Percentiles rank a stretch among this genome's conserved stretches.
phyloP scores from a whole-genome alignment of 2,113 vertebrate species.

The Thinocorus orbignyianus region DNA sequence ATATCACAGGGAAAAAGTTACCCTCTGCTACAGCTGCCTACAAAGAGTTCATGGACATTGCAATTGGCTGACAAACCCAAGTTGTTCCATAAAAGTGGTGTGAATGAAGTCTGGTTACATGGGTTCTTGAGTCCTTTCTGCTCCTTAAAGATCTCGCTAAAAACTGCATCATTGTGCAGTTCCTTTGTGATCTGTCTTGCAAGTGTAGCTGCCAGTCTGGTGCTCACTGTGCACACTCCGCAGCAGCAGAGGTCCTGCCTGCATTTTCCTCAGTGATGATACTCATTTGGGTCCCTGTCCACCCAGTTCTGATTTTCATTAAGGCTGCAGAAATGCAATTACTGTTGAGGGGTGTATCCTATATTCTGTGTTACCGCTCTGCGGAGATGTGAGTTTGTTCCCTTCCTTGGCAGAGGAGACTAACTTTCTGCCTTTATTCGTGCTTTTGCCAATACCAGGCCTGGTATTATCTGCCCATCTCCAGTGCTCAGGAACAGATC shows the following conservation, averaged over 20 bases:
- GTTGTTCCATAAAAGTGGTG: background rate
- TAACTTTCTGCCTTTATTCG: background rate
- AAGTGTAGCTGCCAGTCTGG: background rate
- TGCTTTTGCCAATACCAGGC: background rate
- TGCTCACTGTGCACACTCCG: accelerated
- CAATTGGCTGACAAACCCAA: background rate
- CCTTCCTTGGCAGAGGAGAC: background rate
- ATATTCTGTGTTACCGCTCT: background rate
- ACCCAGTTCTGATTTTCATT: background rate
- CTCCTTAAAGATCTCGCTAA: background rate
- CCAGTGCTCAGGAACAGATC: background rate
- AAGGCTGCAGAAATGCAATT: background rate
- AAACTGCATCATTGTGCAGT: background rate
- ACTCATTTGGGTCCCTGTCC: background rate
- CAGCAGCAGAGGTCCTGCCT: background rate
- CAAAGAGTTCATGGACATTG: background rate
- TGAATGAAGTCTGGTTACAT: background rate
- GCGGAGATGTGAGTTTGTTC: background rate
- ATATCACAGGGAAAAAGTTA: background rate
- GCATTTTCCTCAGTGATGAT: background rate
- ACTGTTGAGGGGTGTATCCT: background rate
- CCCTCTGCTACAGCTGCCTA: background rate
- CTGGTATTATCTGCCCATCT: background rate
- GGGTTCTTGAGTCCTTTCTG: background rate
- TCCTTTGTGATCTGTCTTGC: background rate